Conservation (phyloP, 2,888 invertebrate species). For the Drosophila merina region DNA sequence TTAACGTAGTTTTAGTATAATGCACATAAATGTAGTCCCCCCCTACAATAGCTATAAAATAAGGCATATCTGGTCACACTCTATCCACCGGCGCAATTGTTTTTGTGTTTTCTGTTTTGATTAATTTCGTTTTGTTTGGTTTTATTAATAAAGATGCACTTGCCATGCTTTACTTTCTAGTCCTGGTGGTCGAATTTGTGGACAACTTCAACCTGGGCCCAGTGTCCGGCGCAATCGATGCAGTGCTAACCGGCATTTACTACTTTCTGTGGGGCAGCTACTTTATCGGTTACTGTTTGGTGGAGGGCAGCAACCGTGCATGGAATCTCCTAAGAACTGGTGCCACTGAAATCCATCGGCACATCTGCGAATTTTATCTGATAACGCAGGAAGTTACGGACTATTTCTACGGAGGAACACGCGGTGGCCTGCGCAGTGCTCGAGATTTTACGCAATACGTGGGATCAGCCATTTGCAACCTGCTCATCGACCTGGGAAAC, state of each 20-base stretch:
- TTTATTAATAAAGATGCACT: slow-evolving; percentile 25
- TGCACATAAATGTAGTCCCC: neutral
- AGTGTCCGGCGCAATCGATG: slow-evolving; percentile 29
- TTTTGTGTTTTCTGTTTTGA: slow-evolving; percentile 5
- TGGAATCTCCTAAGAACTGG: slow-evolving; percentile 27
- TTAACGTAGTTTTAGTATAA: neutral
- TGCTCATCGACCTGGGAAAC: slow-evolving; percentile 50
- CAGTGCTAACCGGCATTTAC: slow-evolving; percentile 32
- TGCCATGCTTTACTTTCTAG: slow-evolving; percentile 46
- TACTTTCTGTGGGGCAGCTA: slow-evolving; percentile 55
- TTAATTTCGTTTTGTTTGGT: slow-evolving; percentile 16
- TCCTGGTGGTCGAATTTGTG: slow-evolving; percentile 24
- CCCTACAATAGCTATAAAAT: neutral
- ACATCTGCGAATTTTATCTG: slow-evolving; percentile 14
- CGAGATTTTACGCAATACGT: slow-evolving; percentile 5
- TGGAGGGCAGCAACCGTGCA: slow-evolving; percentile 22
- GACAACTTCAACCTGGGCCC: slow-evolving; percentile 49
- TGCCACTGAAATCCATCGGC: neutral
- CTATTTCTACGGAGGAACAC: slow-evolving; percentile 47
- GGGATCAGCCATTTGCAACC: slow-evolving; percentile 12
- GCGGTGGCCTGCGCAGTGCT: slow-evolving; percentile 15
- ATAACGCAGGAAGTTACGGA: slow-evolving; percentile 7
- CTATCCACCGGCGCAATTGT: slow-evolving; percentile 12
- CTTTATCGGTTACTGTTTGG: slow-evolving; percentile 52
- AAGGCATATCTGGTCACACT: slow-evolving; percentile 11